Evolutionary conservation across 2,888 invertebrate species (phyloP).

Genomic region (Orchesella flavescens): DNA sequence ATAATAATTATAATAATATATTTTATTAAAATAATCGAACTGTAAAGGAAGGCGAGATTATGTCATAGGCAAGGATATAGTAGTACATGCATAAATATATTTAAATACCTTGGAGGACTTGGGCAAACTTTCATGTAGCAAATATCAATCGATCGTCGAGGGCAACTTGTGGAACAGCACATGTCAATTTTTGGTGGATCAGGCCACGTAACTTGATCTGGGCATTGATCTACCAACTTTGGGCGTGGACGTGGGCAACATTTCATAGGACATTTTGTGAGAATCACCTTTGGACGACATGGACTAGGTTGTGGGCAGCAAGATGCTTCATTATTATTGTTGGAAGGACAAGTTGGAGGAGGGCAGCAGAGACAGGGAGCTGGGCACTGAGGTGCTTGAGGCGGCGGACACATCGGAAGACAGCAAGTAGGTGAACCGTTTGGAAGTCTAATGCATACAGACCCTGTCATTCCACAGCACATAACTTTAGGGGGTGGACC

Average conservation of each 20-base stretch:
- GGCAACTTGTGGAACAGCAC: slow-evolving; percentile 55
- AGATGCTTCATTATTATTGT: slow-evolving; percentile 13
- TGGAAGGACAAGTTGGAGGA: slow-evolving; percentile 19
- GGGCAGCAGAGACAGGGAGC: slow-evolving; percentile 29
- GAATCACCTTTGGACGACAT: slow-evolving; percentile 39
- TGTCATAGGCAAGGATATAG: too few species aligned
- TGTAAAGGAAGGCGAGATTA: too few species aligned
- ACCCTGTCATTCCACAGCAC: slow-evolving; percentile 52
- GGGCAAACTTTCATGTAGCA: slow-evolving; percentile 58
- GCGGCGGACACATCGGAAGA: slow-evolving; percentile 45
- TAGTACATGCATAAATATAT: too few species aligned
- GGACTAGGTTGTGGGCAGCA: slow-evolving; percentile 18
- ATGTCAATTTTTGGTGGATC: slow-evolving; percentile 59
- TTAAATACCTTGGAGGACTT: slow-evolving; percentile 10
- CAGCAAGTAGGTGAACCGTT: slow-evolving; percentile 20
- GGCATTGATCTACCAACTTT: slow-evolving; percentile 25
- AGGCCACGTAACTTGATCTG: slow-evolving; percentile 53
- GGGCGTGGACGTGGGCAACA: slow-evolving; percentile 38
- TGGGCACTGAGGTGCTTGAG: slow-evolving; percentile 29
- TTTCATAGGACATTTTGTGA: slow-evolving; percentile 44
- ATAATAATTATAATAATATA: too few species aligned
- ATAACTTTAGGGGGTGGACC: slow-evolving; percentile 31
- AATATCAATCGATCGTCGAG: slow-evolving; percentile 50
- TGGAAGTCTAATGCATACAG: slow-evolving; percentile 32
- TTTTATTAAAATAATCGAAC: too few species aligned